Base-by-base conservation (phyloP, 2,888 invertebrate species). In the Poecilobothrus nobilitatus region DNA sequence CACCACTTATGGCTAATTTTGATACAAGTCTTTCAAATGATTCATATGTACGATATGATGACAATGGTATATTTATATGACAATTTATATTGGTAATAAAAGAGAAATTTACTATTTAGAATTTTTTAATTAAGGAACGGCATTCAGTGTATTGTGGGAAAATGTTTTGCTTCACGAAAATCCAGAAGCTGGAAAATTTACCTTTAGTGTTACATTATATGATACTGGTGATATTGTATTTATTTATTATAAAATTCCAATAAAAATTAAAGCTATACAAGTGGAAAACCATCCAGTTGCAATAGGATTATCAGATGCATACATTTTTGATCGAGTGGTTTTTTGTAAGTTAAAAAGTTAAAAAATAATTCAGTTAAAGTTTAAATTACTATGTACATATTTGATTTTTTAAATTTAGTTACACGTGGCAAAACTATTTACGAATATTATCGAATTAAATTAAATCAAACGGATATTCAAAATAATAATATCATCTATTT, bases 1-100 rank as follows among this genome's bases (percentile, higher is more conserved):
- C 98, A 2, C 98, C 99, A 0, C 84, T 99, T 67, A 99, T 99
- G 98, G 97, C 97, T 62, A 99, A 99, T 84, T 99, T 99, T 80
- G 97, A 99, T 81, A 96, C 97, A 0, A 89, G 90, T 67, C 80
- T 91, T 67, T 88, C 89, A 6, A 86, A 89, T 72, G 87, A 89
- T 73, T 94, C 95, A 68, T 87, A 84, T 73, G 92, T 99, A 68
- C 90, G 91, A 74, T 90, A 93, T 76, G 85, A 86, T 34, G 94
- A 94, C 78, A 95, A 94, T 79, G 95, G 95, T 94, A 79, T 84
- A 86, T 78, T 63, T 15, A 18, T 33, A 37, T 18, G 66, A 63
- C n/a, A n/a, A n/a, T n/a, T n/a, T n/a, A n/a, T n/a, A n/a, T n/a
- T n/a, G n/a, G n/a, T 27, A 20, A 44, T 22, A 2, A 18, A 21